Evolutionary conservation across 2,113 vertebrate species (phyloP), one percentile per base, ranked within the genome.

Genomic region (Hemibagrus wyckioides): DNA sequence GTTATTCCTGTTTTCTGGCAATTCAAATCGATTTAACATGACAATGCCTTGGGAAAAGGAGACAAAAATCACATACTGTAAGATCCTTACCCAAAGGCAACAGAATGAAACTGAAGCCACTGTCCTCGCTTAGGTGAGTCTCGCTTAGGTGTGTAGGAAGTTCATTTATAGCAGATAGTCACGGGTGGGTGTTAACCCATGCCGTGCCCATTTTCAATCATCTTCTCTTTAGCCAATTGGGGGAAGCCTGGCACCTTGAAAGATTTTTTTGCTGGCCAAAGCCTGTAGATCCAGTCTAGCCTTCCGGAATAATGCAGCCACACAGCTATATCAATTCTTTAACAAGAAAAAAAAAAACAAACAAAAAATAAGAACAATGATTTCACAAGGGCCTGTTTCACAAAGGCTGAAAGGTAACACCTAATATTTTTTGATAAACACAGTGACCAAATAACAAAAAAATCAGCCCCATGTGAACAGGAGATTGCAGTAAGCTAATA

Each of bases 271-370:
- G 90, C 80, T 91, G 89, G 89, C 90, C 90, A 91, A 91, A 90
- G 89, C 91, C 91, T 81, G 90, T 85, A 83, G 89, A 91, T 93
- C 92, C 92, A 92, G 91, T 87, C 83, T 73, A 90, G 92, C 89
- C 91, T 90, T 92, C 92, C 92, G 86, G 90, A 91, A 92, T 90
- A 92, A 93, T 88, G 92, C 89, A 90, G 90, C 88, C 89, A 88
- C 89, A 90, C 87, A 87, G 88, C 89, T 84, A 90, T 87, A 86
- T 90, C 89, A 91, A 86, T 87, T 88, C 89, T 91, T 92, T 87
- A 90, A 86, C 91, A 80, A 90, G 86, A 83, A 91, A 85, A 89
- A 85, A 77, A 90, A 48, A 48, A 5, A 48, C n/a, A n/a, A n/a
- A n/a, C n/a, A 87, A 88, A 91, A 65, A 82, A 89, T 80, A 86